Percentiles rank a stretch among this genome's conserved stretches.
These are phyloP conservation scores for Drosophila mayri DNA, from an alignment of 1,140 invertebrate genomes.

Conservation along the genomic window DNA sequence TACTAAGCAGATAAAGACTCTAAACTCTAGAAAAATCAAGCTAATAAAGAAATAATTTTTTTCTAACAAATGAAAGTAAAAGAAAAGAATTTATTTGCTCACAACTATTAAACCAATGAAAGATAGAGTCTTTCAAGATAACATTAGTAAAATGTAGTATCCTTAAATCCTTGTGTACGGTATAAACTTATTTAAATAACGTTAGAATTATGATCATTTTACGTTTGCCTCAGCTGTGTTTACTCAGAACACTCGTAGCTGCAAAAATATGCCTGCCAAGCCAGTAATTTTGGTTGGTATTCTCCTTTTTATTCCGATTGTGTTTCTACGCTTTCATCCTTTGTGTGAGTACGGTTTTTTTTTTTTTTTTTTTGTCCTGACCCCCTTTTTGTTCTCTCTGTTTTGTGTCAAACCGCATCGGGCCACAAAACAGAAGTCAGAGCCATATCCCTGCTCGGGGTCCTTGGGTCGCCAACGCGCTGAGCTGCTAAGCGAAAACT, in stretches of 20 bases:
- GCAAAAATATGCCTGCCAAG: slow-evolving; percentile 45
- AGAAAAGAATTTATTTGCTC: background rate
- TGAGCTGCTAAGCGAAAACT: slow-evolving; percentile 78
- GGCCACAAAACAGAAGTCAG: slow-evolving; percentile 54
- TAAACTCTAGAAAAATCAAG: too few relatives aligned
- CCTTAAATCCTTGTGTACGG: background rate
- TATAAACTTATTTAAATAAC: background rate
- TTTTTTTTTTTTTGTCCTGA: slow-evolving; percentile 24
- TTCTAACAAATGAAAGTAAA: background rate
- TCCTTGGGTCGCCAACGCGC: slow-evolving; percentile 38
- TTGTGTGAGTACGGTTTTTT: slow-evolving; percentile 7
- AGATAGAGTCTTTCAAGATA: background rate
- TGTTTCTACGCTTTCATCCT: slow-evolving; percentile 16
- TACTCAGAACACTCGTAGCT: slow-evolving; percentile 14
- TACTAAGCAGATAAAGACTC: too few relatives aligned
- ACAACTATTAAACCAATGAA: background rate
- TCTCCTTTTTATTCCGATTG: background rate
- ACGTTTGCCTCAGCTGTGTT: slow-evolving; percentile 3
- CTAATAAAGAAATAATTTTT: too few relatives aligned
- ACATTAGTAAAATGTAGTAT: background rate
- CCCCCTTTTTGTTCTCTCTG: slow-evolving; percentile 40
- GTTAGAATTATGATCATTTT: slow-evolving; percentile 3
- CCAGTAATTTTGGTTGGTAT: slow-evolving; percentile 11
- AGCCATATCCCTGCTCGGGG: slow-evolving; percentile 43
- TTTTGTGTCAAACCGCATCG: slow-evolving; percentile 69